Conservation (phyloP, 1,140 invertebrate genomes). For the Aplysia californica region DNA sequence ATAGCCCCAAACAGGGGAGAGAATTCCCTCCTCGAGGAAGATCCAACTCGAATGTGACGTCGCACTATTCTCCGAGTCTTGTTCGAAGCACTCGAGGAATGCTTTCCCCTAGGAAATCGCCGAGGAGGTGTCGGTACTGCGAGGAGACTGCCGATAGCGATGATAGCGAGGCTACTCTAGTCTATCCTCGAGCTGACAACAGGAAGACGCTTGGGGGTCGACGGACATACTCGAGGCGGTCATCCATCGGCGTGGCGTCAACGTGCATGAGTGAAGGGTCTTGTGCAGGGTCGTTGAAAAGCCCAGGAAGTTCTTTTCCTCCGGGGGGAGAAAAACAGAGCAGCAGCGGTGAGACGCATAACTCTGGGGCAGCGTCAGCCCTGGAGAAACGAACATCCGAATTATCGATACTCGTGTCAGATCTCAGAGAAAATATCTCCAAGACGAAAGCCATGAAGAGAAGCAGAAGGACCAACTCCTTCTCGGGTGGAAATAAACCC, state of each 20-base stretch:
- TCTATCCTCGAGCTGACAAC: background rate
- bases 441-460: conserved; percentile 20
- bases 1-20: background rate
- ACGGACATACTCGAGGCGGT: background rate
- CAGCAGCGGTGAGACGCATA: background rate
- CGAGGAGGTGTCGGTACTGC: background rate
- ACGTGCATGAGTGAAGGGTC: conserved; percentile 9
- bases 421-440: conserved; percentile 22
- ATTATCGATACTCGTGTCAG: background rate
- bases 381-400: background rate
- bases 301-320: too few species aligned
- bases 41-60: background rate
- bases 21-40: background rate
- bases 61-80: background rate
- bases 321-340: too few species aligned
- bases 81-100: background rate
- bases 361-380: background rate
- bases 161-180: conserved; percentile 17
- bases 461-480: conserved; percentile 16
- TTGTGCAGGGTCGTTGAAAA: background rate
- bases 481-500: conserved; percentile 5
- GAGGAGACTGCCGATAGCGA: conserved; percentile 19
- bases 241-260: background rate
- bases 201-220: too few species aligned
- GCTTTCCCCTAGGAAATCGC: background rate